Evolutionary conservation across 2,888 invertebrate genomes (phyloP).

Genomic region (Lasioglossum lativentre): DNA sequence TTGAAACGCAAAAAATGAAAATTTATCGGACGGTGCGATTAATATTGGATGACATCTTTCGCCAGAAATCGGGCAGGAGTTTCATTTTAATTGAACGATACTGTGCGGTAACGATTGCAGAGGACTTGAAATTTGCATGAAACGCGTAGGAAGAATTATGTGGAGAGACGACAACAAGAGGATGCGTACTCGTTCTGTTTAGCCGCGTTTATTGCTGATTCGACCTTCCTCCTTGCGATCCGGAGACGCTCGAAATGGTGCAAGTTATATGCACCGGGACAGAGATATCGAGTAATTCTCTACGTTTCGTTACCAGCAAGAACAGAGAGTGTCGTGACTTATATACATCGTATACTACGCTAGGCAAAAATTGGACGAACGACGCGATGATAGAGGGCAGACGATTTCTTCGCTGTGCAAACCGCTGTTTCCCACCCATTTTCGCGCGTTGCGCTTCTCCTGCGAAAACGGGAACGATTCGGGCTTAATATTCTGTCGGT

Average conservation of each 20-base stretch:
- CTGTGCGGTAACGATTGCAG: neutral
- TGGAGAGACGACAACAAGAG: neutral
- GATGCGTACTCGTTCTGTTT: constrained; percentile 5
- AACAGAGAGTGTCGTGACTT: neutral
- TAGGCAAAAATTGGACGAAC: constrained; percentile 39
- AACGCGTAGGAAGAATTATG: constrained; percentile 3
- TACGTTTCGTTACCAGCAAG: constrained; percentile 16
- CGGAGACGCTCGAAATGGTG: constrained; percentile 10
- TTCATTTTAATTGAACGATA: neutral
- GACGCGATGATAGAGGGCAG: constrained; percentile 17
- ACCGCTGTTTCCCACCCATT: too few relatives aligned
- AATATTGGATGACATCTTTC: neutral
- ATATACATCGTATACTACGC: constrained; percentile 24
- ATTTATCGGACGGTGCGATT: neutral
- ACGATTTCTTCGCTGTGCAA: neutral
- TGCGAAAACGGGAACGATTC: neutral
- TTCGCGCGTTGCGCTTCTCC: neutral
- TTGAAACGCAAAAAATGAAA: neutral
- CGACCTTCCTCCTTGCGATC: constrained; percentile 21
- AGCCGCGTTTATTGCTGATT: constrained; percentile 43
- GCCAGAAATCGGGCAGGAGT: neutral
- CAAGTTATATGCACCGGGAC: neutral
- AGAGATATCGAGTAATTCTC: constrained; percentile 12
- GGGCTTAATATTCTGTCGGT: neutral
- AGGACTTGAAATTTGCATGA: constrained; percentile 4